Evolutionary conservation across 2,113 vertebrate species (phyloP), one percentile per base, ranked within the genome.

Genomic region (Hyaena hyaena): DNA sequence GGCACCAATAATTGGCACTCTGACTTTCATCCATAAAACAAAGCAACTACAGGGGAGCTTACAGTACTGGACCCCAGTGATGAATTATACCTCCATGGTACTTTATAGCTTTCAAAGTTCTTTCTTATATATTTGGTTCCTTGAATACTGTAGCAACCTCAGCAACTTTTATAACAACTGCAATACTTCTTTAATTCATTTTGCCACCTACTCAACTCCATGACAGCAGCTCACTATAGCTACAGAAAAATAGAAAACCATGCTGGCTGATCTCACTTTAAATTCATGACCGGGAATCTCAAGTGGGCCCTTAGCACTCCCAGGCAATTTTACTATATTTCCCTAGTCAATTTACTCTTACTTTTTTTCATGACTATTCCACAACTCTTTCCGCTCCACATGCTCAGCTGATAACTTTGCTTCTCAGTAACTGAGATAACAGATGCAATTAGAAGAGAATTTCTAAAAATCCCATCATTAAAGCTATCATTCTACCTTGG

Each of bases 21-120:
- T 58, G 35, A 83, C 16, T 90, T 96, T 74, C 48, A 96, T 92
- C 97, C 69, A 95, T 66, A 84, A 84, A 96, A 63, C 16, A 92
- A 61, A 80, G 33, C 28, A 85, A 65, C 50, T 74, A 23, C 8
- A 1, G 65, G 33, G 5, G 26, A 76, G 26, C 39, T 77, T 83
- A 45, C 0, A 55, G 23, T 26, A 15, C 10, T 76, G 39, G 23
- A 55, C 4, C 2, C 14, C 3, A 26, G 5, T 24, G 24, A 94
- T 93, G 71, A 85, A 81, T 14, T 45, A 23, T 61, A 93, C 55
- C 10, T 94, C 21, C 69, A n/a, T 43, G 43, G 7, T 45, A 39
- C 16, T 39, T 93, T 9, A 82, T 4, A 71, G 1, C 61, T 95
- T 95, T 93, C 53, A 74, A 71, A 76, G 19, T 71, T 83, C 9